These are phyloP conservation scores for Anniella stebbinsi DNA, from an alignment of 2,797 vertebrate genomes.

Conservation along the genomic window DNA sequence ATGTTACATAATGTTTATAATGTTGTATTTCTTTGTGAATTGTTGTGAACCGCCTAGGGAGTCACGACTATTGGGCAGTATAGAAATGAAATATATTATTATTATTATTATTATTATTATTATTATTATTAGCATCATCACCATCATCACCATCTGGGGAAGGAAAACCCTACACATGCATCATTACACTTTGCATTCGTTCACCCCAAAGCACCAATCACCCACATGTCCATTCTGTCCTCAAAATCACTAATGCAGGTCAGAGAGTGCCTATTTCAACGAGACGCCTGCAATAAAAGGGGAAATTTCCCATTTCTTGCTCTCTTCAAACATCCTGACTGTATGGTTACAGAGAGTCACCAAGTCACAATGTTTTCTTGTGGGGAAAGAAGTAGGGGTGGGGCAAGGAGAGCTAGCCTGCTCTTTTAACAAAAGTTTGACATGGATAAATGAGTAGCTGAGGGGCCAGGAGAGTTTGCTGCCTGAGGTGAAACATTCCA, in stretches of 20 bases:
- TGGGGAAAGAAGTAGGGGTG: not conserved
- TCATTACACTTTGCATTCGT: not conserved
- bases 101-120: too few species aligned
- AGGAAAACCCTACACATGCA: not conserved
- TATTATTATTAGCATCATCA: too few species aligned
- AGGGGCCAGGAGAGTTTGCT: too few species aligned
- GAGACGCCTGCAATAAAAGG: not conserved
- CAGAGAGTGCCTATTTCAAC: not conserved
- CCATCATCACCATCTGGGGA: too few species aligned
- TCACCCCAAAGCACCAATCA: not conserved
- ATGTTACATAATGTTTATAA: too few species aligned
- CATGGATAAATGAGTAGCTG: too few species aligned
- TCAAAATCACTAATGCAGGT: not conserved
- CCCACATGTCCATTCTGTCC: not conserved
- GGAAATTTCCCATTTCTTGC: not conserved
- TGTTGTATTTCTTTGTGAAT: too few species aligned
- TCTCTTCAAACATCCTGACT: not conserved
- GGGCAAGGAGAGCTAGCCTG: accelerated
- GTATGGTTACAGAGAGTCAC: too few species aligned
- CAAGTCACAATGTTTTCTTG: not conserved
- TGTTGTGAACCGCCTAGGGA: too few species aligned
- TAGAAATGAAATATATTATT: too few species aligned
- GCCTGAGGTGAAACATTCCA: not conserved
- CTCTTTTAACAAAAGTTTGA: not conserved
- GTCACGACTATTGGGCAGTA: too few species aligned